Evolutionary conservation across 2,797 vertebrate genomes (phyloP).

Genomic region (Orestias chungarensis): DNA sequence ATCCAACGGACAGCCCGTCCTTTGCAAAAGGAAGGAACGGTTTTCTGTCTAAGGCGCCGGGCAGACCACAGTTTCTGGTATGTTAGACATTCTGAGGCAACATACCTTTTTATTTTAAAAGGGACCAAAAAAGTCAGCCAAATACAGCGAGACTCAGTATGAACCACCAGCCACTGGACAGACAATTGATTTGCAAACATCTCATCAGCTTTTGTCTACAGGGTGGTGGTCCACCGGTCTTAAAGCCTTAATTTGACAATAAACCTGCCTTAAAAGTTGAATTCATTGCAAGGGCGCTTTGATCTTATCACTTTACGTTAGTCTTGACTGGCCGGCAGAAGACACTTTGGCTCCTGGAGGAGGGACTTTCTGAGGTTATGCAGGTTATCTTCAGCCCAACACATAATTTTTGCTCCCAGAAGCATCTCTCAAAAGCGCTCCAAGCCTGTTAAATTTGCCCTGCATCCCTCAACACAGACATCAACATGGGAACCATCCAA

Average conservation of each 20-base stretch:
- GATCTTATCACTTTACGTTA: too few relatives aligned
- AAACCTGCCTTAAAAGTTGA: background rate
- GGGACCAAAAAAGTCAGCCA: background rate
- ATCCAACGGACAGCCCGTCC: constrained; percentile 6
- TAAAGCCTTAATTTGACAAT: background rate
- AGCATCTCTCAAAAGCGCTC: too few relatives aligned
- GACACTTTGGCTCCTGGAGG: too few relatives aligned
- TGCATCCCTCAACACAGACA: too few relatives aligned
- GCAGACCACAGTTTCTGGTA: constrained; percentile 6
- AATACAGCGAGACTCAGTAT: background rate
- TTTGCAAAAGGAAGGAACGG: constrained; percentile 4
- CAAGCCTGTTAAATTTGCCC: too few relatives aligned
- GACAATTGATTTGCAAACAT: background rate
- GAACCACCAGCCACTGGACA: background rate
- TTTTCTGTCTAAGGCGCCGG: constrained; percentile 2
- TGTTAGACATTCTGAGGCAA: background rate
- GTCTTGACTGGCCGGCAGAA: too few relatives aligned
- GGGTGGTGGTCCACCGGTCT: background rate
- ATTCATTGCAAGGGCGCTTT: background rate
- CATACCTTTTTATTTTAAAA: constrained; percentile 15
- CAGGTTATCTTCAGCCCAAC: too few relatives aligned
- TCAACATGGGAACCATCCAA: too few relatives aligned
- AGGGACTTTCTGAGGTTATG: too few relatives aligned
- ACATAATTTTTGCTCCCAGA: too few relatives aligned
- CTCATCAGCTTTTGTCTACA: constrained; percentile 1